Conservation (phyloP, 2,113 vertebrate species). For the Malurus cyaneus region DNA sequence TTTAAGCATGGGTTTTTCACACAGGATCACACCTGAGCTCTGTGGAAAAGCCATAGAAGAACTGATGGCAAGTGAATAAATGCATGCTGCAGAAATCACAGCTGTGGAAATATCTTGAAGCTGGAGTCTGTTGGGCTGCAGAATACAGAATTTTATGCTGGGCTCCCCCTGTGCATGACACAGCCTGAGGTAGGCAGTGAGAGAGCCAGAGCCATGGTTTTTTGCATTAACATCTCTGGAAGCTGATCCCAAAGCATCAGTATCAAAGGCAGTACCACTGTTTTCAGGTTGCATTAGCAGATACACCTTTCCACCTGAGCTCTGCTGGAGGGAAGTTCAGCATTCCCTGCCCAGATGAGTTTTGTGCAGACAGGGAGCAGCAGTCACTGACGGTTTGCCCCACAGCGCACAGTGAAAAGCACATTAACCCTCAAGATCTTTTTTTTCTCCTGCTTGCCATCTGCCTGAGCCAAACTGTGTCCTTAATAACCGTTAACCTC, state of each 20-base stretch:
- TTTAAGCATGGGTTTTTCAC: not conserved
- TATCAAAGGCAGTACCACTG: not conserved
- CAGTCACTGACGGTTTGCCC: not conserved
- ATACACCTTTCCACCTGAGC: not conserved
- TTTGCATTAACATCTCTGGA: not conserved
- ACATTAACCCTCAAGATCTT: not conserved
- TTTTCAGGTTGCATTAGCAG: not conserved
- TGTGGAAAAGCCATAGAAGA: not conserved
- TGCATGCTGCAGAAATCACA: not conserved
- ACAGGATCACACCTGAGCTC: not conserved
- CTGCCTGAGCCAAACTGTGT: not conserved
- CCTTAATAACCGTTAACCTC: not conserved
- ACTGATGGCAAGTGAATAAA: not conserved
- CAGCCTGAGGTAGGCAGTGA: not conserved
- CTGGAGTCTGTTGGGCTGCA: not conserved
- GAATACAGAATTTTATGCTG: not conserved
- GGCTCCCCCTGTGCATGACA: not conserved
- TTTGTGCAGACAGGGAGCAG: not conserved
- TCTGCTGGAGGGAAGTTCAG: not conserved
- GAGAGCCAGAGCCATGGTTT: not conserved
- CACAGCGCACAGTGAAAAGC: fast-evolving
- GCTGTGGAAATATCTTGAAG: not conserved
- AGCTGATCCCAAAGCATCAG: not conserved
- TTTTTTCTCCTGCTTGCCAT: not conserved
- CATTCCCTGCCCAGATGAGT: not conserved